Base-by-base conservation (phyloP, 2,888 invertebrate species). In the Prosopocoilus inquinatus region DNA sequence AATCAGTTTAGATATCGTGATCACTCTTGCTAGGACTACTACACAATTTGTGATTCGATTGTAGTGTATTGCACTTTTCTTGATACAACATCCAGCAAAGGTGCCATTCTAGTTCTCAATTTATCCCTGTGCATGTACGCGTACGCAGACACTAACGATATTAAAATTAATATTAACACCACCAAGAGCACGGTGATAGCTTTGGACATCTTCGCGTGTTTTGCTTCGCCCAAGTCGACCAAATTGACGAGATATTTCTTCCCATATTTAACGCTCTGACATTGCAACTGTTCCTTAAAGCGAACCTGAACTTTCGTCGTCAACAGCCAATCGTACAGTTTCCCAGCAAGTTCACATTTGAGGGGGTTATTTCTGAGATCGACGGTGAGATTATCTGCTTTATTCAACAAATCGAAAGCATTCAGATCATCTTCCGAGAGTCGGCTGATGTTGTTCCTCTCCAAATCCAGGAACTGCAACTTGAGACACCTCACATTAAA, bases 61-160 rank as follows among this genome's bases (percentile, higher is more conserved):
- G 86, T 86, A 1, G 88, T 88, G 66, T 89, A 89, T 60, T 88
- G 86, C 35, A 89, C 88, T 70, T 88, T 86, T 69, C 85, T 82
- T 35, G 85, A 81, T 36, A 88, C 83, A 51, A 82, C 82, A 62
- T 86, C 84, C 45, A 88, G 78, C 32, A 87, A 78, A 1, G 87
- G 87, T 32, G 79, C 79, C 38, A 86, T 78, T 71, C 81, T 82
- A 55, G 78, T 79, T 60, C 80, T 80, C 44, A 88, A 75, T 57
- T 80, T 80, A 53, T 81, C 80, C 59, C 84, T 80, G 68, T 86
- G 86, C 33, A 85, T 75, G 68, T 87, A 88, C 15, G 83, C 76
- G 49, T 87, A 78, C 2, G 84, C 82, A 20, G 79, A 75, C 7
- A 87, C 69, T 7, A 86, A 72, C 2, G 78, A 77, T 28, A 85